Evolutionary conservation across 2,113 vertebrate species (phyloP).

Genomic region (Gymnocephalus cernua): DNA sequence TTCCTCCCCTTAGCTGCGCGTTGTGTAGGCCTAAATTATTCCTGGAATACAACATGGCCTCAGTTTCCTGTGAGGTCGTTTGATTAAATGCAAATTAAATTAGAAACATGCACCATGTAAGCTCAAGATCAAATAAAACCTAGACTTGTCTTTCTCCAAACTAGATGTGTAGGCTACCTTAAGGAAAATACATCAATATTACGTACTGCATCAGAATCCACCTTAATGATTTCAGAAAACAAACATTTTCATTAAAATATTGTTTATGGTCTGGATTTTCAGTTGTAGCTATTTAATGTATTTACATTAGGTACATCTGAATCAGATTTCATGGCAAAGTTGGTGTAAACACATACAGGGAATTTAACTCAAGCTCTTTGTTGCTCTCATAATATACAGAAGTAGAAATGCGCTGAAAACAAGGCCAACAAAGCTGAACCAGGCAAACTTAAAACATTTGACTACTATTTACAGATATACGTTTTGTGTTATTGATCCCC

Average conservation of each 20-base stretch:
- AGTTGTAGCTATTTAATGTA: neutral
- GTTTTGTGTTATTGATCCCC: too few relatives aligned
- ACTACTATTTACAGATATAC: too few relatives aligned
- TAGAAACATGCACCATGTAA: neutral
- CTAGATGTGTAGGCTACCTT: neutral
- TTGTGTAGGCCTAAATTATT: neutral
- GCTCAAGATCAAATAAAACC: too few relatives aligned
- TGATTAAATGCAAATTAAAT: neutral
- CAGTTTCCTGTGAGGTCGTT: neutral
- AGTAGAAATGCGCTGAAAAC: too few relatives aligned
- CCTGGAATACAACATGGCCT: neutral
- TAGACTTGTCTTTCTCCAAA: neutral
- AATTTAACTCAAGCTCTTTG: too few relatives aligned
- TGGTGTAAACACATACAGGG: too few relatives aligned
- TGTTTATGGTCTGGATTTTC: neutral
- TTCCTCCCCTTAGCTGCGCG: neutral
- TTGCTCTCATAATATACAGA: too few relatives aligned
- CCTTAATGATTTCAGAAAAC: neutral
- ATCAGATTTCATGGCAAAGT: too few relatives aligned
- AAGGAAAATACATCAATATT: neutral
- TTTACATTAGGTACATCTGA: neutral
- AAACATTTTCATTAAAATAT: neutral
- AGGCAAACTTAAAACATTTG: too few relatives aligned
- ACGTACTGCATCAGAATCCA: neutral
- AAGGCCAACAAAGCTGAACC: too few relatives aligned